These are phyloP conservation scores for Scaptomyza flava DNA, from an alignment of 2,888 invertebrate genomes.

Conservation along the genomic window DNA sequence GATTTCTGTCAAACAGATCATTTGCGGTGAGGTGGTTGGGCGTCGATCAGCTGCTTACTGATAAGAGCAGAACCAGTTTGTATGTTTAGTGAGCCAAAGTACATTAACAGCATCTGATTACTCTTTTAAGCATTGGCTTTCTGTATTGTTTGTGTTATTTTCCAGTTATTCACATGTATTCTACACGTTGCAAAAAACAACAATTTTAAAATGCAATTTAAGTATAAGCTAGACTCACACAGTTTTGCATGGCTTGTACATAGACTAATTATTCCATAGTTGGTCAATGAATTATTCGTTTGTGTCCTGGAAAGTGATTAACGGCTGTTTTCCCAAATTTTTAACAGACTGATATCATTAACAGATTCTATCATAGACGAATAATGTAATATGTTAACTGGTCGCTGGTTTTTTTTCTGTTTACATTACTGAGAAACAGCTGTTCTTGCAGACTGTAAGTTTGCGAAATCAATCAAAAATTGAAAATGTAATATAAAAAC, in stretches of 20 bases:
- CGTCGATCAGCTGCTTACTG: conserved; percentile 40
- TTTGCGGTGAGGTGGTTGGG: not conserved
- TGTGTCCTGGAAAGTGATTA: not conserved
- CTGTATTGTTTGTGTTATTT: not conserved
- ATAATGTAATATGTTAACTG: too few species aligned
- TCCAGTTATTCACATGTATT: too few species aligned
- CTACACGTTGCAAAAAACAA: too few species aligned
- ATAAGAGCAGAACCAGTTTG: conserved; percentile 32
- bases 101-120: conserved; percentile 6
- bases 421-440: not conserved
- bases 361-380: too few species aligned
- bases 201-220: too few species aligned
- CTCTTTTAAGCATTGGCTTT: not conserved
- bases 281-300: not conserved
- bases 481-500: not conserved
- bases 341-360: conserved; percentile 6
- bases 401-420: conserved; percentile 19
- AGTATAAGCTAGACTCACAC: not conserved
- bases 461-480: conserved; percentile 5
- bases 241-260: not conserved
- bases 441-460: conserved; percentile 19
- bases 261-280: too few species aligned
- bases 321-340: not conserved
- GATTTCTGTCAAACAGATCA: conserved; percentile 22
- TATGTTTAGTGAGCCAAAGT: not conserved